A percentile compares a stretch with the other conserved stretches of the same genome.
Conservation (phyloP, 2,797 vertebrate species). For the Chaetodon trifasciatus region DNA sequence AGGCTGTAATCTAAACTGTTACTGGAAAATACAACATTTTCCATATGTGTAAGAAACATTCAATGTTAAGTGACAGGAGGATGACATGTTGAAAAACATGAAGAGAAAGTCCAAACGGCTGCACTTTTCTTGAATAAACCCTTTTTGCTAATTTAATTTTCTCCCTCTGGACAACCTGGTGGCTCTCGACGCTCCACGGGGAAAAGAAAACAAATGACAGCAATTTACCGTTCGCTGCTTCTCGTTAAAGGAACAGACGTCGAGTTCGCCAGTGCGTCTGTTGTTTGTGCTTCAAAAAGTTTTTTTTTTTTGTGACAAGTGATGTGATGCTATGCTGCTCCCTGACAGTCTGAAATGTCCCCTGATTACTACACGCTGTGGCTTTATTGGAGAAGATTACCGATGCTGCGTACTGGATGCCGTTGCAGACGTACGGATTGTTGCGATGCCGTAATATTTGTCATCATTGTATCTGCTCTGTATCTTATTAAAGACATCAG, state of each 20-base stretch:
- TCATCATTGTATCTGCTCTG: slow-evolving; percentile 33
- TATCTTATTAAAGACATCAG: slow-evolving; percentile 56
- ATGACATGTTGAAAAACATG: background rate
- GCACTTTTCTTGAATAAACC: slow-evolving; percentile 16
- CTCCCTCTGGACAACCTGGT: slow-evolving; percentile 26
- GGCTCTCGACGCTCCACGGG: background rate
- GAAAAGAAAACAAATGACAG: slow-evolving; percentile 50
- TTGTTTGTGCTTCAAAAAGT: background rate
- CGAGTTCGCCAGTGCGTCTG: slow-evolving; percentile 1
- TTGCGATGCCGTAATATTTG: slow-evolving; percentile 18
- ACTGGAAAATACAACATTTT: background rate
- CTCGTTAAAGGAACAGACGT: slow-evolving; percentile 1
- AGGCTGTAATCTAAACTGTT: too few relatives aligned
- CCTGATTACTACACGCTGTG: background rate
- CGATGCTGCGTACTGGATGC: slow-evolving; percentile 18
- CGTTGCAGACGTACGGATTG: slow-evolving; percentile 17
- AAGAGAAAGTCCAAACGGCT: background rate
- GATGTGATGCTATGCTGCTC: background rate
- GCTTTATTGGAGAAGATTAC: slow-evolving; percentile 13
- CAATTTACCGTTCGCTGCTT: slow-evolving; percentile 37
- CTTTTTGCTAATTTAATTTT: slow-evolving; percentile 45
- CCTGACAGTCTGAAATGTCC: slow-evolving; percentile 21
- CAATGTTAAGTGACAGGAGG: too few relatives aligned
- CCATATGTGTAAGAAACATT: background rate
- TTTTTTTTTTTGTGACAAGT: slow-evolving; percentile 7